Evolutionary conservation across 1,140 invertebrate species (phyloP), one percentile per base, ranked within the genome.

Genomic region (Bombyx mori): DNA sequence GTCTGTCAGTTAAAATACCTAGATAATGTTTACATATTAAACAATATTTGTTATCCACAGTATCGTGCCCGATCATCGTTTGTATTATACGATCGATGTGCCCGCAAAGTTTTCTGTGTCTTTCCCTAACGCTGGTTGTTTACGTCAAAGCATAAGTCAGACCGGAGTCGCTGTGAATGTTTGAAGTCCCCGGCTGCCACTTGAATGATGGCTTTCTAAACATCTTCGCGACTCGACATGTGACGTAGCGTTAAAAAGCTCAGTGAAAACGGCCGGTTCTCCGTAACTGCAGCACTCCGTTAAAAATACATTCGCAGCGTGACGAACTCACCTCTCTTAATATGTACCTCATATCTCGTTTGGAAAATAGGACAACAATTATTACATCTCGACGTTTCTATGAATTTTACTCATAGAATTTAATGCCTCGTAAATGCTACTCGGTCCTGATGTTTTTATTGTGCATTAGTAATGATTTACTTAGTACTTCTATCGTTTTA

Each of bases 131-230:
- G 42, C 55, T 54, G 47, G 51, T 51, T 62, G 61, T 68, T 61
- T 65, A 49, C 62, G 62, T 69, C 59, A 61, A 56, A 49, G 63
- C 67, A 71, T 71, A 66, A 74, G 65, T 70, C 70, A 72, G 60
- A 43, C 54, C 52, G 55, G 54, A 63, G 26, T 57, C 59, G 58
- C 54, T 49, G 45, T 8, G 62, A 51, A 59, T 60, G 64, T 80
- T 77, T 81, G 75, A 79, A 66, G 71, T 78, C 68, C 55, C 75
- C 78, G 75, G 61, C 66, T 57, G 70, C 63, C 73, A 77, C 73
- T 64, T 78, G 81, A 84, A 74, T 65, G 78, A 84, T 84, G 74
- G 72, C 83, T 86, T 86, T 86, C 83, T 84, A 86, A 83, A 80
- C 71, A 74, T 69, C 71, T 73, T 60, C 57, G 67, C 62, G 72